phyloP scores from a whole-genome alignment of 2,797 vertebrate species.

The Poecilia wingei region DNA sequence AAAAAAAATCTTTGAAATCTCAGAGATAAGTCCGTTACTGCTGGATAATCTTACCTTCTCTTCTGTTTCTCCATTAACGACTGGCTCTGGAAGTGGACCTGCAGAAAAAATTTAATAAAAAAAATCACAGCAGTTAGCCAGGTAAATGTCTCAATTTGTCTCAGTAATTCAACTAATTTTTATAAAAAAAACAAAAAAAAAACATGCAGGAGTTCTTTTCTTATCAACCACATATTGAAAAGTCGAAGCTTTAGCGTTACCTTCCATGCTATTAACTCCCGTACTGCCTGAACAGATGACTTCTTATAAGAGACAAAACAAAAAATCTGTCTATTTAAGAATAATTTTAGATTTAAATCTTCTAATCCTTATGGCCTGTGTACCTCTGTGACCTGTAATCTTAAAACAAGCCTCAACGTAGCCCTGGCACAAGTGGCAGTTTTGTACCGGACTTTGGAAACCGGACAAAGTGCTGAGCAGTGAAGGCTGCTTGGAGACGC shows the following conservation, averaged over 20 bases:
- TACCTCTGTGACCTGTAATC: conserved; percentile 21
- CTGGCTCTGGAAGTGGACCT: conserved; percentile 91
- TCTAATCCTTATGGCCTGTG: conserved; percentile 25
- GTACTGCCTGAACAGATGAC: neutral
- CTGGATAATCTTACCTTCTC: conserved; percentile 85
- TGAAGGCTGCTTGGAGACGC: conserved; percentile 4
- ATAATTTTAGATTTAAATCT: conserved; percentile 44
- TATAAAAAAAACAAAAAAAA: neutral
- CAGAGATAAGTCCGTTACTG: neutral
- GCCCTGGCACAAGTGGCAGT: conserved; percentile 62
- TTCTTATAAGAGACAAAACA: conserved; percentile 18
- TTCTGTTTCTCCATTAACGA: conserved; percentile 86
- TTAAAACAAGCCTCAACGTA: conserved; percentile 49
- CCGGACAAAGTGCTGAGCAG: conserved; percentile 70
- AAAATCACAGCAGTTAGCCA: conserved; percentile 19
- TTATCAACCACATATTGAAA: neutral
- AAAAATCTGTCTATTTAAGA: conserved; percentile 34
- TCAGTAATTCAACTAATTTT: neutral
- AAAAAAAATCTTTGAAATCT: neutral
- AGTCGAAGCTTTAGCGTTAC: conserved; percentile 40
- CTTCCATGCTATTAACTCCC: conserved; percentile 60
- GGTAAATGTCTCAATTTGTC: neutral
- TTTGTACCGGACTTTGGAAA: conserved; percentile 72
- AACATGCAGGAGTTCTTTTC: neutral
- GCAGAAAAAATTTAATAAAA: conserved; percentile 14